Percentiles rank a stretch among this genome's conserved stretches.
phyloP scores from a whole-genome alignment of 2,113 vertebrate genomes.

The Nothocercus julius region DNA sequence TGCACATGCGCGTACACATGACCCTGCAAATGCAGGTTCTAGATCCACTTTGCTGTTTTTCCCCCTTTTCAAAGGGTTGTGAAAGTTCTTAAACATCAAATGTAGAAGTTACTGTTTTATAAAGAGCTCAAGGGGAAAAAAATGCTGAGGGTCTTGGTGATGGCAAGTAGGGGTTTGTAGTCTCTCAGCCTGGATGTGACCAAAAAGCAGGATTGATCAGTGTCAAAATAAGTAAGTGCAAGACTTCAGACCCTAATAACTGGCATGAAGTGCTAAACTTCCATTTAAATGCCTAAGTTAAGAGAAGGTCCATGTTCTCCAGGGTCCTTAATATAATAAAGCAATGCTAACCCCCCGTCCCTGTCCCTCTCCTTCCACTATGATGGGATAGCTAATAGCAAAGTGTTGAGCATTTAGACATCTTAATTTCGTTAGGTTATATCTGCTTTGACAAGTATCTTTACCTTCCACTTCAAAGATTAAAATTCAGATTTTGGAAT shows the following conservation, averaged over 20 bases:
- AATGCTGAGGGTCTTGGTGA: neutral
- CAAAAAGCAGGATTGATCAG: neutral
- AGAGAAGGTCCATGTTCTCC: neutral
- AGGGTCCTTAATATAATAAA: neutral
- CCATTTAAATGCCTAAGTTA: neutral
- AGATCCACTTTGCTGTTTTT: neutral
- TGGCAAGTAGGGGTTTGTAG: neutral
- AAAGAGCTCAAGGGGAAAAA: neutral
- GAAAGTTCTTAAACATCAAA: neutral
- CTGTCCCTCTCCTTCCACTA: neutral
- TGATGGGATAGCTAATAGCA: neutral
- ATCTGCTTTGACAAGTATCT: neutral
- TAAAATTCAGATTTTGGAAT: neutral
- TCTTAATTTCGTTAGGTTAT: neutral
- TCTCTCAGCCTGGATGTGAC: neutral
- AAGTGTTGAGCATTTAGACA: neutral
- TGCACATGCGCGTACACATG: no score
- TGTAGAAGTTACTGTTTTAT: neutral
- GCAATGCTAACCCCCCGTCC: neutral
- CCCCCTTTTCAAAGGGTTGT: neutral
- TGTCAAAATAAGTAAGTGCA: neutral
- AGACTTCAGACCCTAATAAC: neutral
- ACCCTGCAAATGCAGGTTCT: neutral
- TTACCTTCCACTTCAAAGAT: neutral
- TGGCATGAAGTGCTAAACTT: neutral